phyloP scores from a whole-genome alignment of 2,113 vertebrate genomes.

The Astur gentilis region DNA sequence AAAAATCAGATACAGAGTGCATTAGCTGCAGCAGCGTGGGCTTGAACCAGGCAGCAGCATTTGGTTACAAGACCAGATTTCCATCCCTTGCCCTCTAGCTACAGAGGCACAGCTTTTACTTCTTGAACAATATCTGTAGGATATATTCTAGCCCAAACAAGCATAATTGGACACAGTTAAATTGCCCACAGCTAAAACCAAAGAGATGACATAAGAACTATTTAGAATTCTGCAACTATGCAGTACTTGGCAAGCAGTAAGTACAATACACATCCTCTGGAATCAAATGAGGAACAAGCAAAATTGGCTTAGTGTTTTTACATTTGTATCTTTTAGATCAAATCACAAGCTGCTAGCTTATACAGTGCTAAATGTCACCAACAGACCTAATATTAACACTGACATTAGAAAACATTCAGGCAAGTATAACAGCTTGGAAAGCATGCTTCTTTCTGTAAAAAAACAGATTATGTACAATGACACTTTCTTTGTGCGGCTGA shows the following conservation, averaged over 20 bases:
- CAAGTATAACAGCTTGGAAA: neutral
- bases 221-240: neutral
- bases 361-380: neutral
- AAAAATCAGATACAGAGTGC: neutral
- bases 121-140: neutral
- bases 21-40: neutral
- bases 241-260: neutral
- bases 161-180: neutral
- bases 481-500: neutral
- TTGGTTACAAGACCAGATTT: neutral
- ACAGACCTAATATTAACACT: neutral
- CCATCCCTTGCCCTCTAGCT: neutral
- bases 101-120: neutral
- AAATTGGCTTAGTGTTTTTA: neutral
- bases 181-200: neutral
- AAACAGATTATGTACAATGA: neutral
- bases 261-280: neutral
- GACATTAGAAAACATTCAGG: neutral
- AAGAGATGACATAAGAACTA: neutral
- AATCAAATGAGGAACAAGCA: constrained; percentile 9
- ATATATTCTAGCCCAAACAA: neutral
- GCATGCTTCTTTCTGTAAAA: neutral
- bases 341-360: neutral
- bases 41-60: neutral
- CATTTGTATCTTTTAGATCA: neutral